Evolutionary conservation across 2,888 invertebrate species (phyloP).

Genomic region (Oscheius sp.): DNA sequence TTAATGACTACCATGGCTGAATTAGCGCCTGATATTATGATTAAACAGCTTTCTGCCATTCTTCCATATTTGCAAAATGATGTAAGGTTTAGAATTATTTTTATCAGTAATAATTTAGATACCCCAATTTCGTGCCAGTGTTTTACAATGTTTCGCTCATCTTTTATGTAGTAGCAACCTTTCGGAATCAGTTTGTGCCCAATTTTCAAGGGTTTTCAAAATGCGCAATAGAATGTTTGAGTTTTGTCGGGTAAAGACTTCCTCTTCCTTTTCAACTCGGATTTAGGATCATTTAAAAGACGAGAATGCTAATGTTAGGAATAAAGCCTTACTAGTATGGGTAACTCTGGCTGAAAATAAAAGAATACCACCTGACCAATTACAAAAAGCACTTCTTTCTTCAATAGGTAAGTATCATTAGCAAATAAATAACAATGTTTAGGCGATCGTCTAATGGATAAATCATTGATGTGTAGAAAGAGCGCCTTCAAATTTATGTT

Average conservation of each 20-base stretch:
- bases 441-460: slow-evolving; percentile 45
- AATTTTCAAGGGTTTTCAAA: slow-evolving; percentile 31
- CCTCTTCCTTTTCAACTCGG: neutral
- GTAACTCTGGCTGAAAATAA: slow-evolving; percentile 65
- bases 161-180: slow-evolving; percentile 32
- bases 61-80: slow-evolving; percentile 38
- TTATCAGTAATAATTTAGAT: slow-evolving; percentile 19
- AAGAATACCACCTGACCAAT: slow-evolving; percentile 39
- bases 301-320: slow-evolving; percentile 85
- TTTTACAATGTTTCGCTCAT: slow-evolving; percentile 34
- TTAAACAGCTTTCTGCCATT: slow-evolving; percentile 32
- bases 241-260: slow-evolving; percentile 28
- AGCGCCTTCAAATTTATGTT: slow-evolving; percentile 84
- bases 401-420: slow-evolving; percentile 23
- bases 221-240: slow-evolving; percentile 37
- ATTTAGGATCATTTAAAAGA: slow-evolving; percentile 84
- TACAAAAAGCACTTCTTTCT: slow-evolving; percentile 40
- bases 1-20: slow-evolving; percentile 41
- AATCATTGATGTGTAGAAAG: slow-evolving; percentile 83
- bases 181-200: slow-evolving; percentile 28
- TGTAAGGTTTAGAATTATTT: slow-evolving; percentile 30
- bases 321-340: slow-evolving; percentile 85
- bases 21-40: slow-evolving; percentile 35
- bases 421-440: neutral
- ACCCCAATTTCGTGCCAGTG: slow-evolving; percentile 39